Base-by-base conservation (phyloP, 2,797 vertebrate genomes). In the Chrysocyon brachyurus region DNA sequence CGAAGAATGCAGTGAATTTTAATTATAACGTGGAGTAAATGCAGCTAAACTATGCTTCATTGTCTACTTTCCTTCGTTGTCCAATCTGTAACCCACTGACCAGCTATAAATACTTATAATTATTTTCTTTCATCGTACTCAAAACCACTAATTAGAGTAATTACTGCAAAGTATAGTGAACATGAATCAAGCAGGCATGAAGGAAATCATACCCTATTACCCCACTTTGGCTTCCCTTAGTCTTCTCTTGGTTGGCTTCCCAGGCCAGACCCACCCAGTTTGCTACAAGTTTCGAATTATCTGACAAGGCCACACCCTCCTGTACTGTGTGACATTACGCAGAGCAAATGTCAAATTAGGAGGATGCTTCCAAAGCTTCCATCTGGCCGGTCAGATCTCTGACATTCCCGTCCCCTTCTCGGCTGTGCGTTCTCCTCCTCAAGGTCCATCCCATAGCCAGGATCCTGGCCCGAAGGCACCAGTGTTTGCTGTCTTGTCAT, bases 81-180 rank as follows among this genome's bases (percentile, higher is more conserved):
- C 97, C 97, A 98, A 97, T 98, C 0, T 97, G 94, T 97, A 96
- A 91, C 91, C 87, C 96, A 95, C 91, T 96, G 97, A 97, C 97
- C 93, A 90, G 96, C 97, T 97, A 98, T 97, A 98, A 98, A 98
- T 96, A 97, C 98, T 97, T 97, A 96, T 64, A 98, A 98, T 98
- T 98, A 97, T 98, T 98, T 98, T 90, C 96, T 97, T 98, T 97
- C 97, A 96, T 98, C 98, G 83, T 82, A 83, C 97, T 97, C 91
- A 94, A 97, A 95, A 82, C 40, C 94, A 98, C 95, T 97, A 97
- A 98, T 98, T 89, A 98, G 78, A 87, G 56, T 96, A 97, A 98
- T 98, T 98, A 96, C 87, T 97, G 91, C 91, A 96, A 98, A 98
- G 66, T 90, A 59, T 24, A 96, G 77, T 93, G 97, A 98, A 72